Conservation (phyloP, 2,113 vertebrate species). For the Danionella cerebrum region DNA sequence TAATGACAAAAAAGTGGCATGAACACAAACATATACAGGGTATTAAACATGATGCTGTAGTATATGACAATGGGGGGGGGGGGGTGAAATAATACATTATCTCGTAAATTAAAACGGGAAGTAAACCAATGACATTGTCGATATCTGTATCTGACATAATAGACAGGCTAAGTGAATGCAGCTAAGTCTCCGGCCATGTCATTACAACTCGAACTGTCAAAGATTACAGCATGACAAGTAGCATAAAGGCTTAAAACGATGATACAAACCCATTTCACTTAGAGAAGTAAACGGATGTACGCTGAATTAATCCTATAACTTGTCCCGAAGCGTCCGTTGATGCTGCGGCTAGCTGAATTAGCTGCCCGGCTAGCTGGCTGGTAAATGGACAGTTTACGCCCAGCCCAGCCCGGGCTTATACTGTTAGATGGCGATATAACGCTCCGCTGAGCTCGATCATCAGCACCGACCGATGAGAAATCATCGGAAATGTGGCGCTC, state of each 20-base stretch:
- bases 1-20: no score
- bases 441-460: neutral
- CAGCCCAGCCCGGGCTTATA: neutral
- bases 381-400: constrained; percentile 27
- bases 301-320: neutral
- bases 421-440: neutral
- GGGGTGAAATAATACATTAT: neutral
- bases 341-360: neutral
- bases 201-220: neutral
- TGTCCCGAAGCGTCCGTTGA: neutral
- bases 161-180: neutral
- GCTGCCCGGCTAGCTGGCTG: constrained; percentile 5
- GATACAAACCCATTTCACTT: neutral
- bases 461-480: neutral
- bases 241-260: neutral
- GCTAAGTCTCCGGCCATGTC: neutral
- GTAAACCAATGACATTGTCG: neutral
- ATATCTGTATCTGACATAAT: neutral
- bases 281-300: neutral
- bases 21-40: no score
- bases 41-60: no score
- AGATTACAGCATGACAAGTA: neutral
- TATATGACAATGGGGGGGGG: no score
- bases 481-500: neutral
- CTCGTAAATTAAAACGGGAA: neutral